phyloP scores from a whole-genome alignment of 2,888 invertebrate genomes.

The Argyresthia albistria region DNA sequence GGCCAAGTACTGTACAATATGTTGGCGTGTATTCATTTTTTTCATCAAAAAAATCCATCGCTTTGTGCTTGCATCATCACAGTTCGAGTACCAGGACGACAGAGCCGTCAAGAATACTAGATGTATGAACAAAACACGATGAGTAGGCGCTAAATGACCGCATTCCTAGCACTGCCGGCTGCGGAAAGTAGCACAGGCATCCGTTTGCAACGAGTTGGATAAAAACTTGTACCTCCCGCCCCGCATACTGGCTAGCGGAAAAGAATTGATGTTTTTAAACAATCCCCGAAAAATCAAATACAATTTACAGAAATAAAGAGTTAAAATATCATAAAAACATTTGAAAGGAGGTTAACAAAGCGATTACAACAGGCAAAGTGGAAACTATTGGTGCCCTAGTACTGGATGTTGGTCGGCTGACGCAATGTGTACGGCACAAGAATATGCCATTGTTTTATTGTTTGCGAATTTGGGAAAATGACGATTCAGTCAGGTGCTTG shows the following conservation, averaged over 20 bases:
- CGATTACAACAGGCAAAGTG: too few relatives aligned
- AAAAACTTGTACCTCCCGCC: background rate
- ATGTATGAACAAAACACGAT: conserved; percentile 4
- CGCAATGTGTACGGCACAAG: background rate
- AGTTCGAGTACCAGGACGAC: background rate
- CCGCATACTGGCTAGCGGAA: too few relatives aligned
- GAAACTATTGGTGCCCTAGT: background rate
- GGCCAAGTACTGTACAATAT: too few relatives aligned
- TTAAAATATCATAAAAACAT: too few relatives aligned
- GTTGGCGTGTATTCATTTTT: too few relatives aligned
- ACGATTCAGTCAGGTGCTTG: too few relatives aligned
- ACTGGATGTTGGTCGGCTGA: background rate
- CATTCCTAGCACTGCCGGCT: conserved; percentile 45
- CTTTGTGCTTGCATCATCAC: background rate
- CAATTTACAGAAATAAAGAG: too few relatives aligned
- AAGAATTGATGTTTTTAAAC: too few relatives aligned
- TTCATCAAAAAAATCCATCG: too few relatives aligned
- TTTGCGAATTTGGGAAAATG: background rate
- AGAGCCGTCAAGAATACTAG: background rate
- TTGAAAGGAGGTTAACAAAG: too few relatives aligned
- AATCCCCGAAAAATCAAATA: too few relatives aligned
- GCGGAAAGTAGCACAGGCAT: conserved; percentile 52
- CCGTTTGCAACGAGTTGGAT: conserved; percentile 28
- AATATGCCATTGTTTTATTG: background rate
- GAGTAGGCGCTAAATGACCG: conserved; percentile 43